phyloP scores from a whole-genome alignment of 1,140 invertebrate species.

The Zaprionus gabonicus region DNA sequence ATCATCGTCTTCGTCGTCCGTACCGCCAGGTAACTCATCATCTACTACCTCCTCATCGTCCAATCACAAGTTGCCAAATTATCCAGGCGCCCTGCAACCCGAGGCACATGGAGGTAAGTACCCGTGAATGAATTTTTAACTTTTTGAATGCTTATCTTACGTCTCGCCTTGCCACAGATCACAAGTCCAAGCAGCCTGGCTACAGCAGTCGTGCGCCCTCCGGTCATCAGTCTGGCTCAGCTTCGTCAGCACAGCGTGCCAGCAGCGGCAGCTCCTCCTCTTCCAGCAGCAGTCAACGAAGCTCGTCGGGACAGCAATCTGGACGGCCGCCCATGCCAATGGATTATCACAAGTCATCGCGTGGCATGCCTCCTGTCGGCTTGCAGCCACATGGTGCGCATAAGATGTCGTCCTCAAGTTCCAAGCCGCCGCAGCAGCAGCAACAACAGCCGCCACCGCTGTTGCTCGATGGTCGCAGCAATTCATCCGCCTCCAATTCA shows the following conservation, averaged over 20 bases:
- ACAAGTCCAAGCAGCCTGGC: conserved; percentile 74
- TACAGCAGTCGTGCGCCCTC: conserved; percentile 67
- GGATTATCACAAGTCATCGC: conserved; percentile 71
- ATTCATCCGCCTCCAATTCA: conserved; percentile 48
- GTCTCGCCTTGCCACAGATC: conserved; percentile 50
- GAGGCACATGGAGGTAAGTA: conserved; percentile 72
- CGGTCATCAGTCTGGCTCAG: conserved; percentile 61
- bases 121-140: neutral
- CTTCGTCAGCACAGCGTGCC: conserved; percentile 36
- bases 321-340: conserved; percentile 61
- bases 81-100: conserved; percentile 59
- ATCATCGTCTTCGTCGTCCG: conserved; percentile 20
- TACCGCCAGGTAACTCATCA: conserved; percentile 50
- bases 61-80: conserved; percentile 77
- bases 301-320: conserved; percentile 32
- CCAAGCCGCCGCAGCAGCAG: conserved; percentile 53
- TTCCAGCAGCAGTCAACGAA: conserved; percentile 47
- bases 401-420: conserved; percentile 60
- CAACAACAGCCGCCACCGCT: conserved; percentile 47
- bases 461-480: conserved; percentile 38
- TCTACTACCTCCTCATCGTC: conserved; percentile 65
- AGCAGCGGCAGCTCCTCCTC: conserved; percentile 42
- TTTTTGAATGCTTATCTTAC: neutral
- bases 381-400: conserved; percentile 61
- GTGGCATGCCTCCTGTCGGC: conserved; percentile 62